Conservation (phyloP, 2,797 vertebrate genomes). For the Ceyx erithaca region DNA sequence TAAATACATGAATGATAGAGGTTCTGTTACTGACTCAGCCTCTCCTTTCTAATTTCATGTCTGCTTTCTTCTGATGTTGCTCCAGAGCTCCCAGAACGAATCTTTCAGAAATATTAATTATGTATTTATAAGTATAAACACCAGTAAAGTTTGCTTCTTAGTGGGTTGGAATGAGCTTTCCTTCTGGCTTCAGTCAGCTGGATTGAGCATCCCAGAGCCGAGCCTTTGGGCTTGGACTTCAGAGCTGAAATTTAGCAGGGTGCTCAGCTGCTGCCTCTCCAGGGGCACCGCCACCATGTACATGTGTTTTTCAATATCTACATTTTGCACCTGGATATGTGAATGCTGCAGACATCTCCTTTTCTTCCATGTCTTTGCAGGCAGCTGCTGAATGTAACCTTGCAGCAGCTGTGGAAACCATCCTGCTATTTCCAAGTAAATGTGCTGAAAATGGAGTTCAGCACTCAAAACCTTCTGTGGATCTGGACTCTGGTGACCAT, state of each 20-base stretch:
- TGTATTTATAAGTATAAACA: neutral
- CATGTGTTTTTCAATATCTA: neutral
- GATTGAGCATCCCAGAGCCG: neutral
- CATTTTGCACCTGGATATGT: neutral
- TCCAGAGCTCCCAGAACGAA: neutral
- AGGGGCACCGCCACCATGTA: neutral
- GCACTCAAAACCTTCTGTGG: neutral
- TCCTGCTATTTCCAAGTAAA: neutral
- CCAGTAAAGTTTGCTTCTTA: neutral
- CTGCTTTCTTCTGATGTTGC: constrained; percentile 5
- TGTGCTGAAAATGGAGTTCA: neutral
- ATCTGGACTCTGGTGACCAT: neutral
- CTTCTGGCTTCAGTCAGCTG: neutral
- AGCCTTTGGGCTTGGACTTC: neutral
- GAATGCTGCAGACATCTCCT: neutral
- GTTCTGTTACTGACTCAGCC: neutral
- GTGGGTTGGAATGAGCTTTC: neutral
- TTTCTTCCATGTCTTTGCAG: neutral
- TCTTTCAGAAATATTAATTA: neutral
- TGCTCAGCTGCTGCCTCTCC: neutral
- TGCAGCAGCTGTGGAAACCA: neutral
- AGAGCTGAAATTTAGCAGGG: neutral
- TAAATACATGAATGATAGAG: neutral
- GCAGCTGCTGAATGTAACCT: neutral
- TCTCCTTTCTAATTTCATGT: neutral